phyloP scores from a whole-genome alignment of 1,140 invertebrate species.

The Drosophila aff. region DNA sequence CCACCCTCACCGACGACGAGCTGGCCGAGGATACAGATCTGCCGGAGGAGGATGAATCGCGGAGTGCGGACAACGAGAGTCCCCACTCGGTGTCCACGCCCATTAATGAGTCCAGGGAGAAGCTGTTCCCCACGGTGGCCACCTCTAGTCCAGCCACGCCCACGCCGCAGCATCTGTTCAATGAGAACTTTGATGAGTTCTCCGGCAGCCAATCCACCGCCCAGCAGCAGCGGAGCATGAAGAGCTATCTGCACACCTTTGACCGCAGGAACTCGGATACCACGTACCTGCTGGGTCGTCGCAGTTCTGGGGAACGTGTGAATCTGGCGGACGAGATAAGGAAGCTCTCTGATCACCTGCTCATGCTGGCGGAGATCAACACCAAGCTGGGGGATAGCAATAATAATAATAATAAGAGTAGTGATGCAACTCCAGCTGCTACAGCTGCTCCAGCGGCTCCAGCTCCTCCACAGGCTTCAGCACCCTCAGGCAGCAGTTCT shows the following conservation, averaged over 20 bases:
- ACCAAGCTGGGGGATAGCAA: slow-evolving; percentile 87
- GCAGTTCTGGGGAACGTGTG: slow-evolving; percentile 86
- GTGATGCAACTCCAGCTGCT: not conserved
- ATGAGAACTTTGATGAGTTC: slow-evolving; percentile 76
- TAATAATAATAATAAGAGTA: slow-evolving; percentile 35
- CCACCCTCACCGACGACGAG: slow-evolving; percentile 87
- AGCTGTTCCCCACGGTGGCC: slow-evolving; percentile 63
- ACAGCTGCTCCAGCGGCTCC: not conserved
- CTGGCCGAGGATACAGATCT: slow-evolving; percentile 68
- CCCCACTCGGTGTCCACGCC: slow-evolving; percentile 71
- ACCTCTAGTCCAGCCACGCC: slow-evolving; percentile 61
- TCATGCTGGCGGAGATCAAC: slow-evolving; percentile 89
- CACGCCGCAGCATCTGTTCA: slow-evolving; percentile 77
- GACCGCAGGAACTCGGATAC: slow-evolving; percentile 92
- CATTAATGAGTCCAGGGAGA: slow-evolving; percentile 80
- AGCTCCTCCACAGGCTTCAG: not conserved
- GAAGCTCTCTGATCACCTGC: slow-evolving; percentile 91
- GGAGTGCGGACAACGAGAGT: slow-evolving; percentile 60
- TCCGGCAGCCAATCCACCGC: slow-evolving; percentile 64
- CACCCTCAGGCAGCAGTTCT: slow-evolving; percentile 11
- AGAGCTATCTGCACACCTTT: slow-evolving; percentile 86
- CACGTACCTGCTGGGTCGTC: slow-evolving; percentile 86
- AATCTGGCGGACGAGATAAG: slow-evolving; percentile 92
- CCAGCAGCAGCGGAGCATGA: slow-evolving; percentile 77
- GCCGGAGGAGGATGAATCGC: slow-evolving; percentile 49